These are phyloP conservation scores for Strigamia crassipes DNA, from an alignment of 2,888 invertebrate species.

Conservation along the genomic window DNA sequence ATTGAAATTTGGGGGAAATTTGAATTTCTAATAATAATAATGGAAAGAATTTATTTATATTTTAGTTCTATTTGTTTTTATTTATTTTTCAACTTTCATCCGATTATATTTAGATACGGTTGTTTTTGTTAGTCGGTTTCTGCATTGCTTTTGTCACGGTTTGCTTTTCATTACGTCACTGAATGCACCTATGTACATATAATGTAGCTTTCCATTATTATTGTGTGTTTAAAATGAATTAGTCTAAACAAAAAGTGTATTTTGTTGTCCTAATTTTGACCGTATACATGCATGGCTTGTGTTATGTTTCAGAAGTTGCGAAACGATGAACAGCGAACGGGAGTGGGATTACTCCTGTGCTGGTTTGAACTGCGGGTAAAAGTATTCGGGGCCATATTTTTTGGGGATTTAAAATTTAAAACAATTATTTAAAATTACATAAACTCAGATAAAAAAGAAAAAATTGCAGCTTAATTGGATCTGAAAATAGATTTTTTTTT, in stretches of 20 bases:
- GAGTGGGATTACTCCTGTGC: conserved; percentile 20
- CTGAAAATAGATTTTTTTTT: neutral
- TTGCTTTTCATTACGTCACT: neutral
- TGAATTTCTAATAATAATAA: conserved; percentile 60
- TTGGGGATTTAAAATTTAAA: neutral
- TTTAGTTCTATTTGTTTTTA: conserved; percentile 23
- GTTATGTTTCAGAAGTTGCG: conserved; percentile 37
- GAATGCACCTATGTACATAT: conserved; percentile 14
- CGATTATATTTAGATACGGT: no score
- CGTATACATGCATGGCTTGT: conserved; percentile 37
- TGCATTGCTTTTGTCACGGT: neutral
- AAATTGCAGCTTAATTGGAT: neutral
- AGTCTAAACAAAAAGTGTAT: neutral
- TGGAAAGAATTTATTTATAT: conserved; percentile 50
- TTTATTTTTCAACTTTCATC: no score
- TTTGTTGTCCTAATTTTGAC: conserved; percentile 27
- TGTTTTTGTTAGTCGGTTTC: conserved; percentile 2
- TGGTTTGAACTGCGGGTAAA: conserved; percentile 34
- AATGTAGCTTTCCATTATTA: conserved; percentile 20
- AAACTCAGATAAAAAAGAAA: neutral
- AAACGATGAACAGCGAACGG: conserved; percentile 34
- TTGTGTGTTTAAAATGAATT: neutral
- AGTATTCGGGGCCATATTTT: conserved; percentile 22
- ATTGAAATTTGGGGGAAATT: neutral
- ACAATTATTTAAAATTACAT: neutral